Percentiles rank a stretch among this genome's conserved stretches.
These are phyloP conservation scores for Loris lydekkerianus DNA, from an alignment of 2,797 vertebrate genomes.

Conservation along the genomic window DNA sequence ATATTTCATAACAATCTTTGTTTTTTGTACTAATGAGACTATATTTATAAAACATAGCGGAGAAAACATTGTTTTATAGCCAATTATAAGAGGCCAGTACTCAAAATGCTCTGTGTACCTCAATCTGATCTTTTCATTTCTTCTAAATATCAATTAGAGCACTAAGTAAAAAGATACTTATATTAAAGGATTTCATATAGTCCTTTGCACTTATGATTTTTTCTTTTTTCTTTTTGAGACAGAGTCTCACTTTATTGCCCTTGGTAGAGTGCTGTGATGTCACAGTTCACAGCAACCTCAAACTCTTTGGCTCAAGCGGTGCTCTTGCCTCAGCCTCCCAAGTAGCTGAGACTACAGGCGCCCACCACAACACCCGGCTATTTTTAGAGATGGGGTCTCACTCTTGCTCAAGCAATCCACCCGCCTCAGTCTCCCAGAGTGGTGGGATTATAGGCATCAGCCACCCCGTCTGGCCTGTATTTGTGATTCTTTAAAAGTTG, in stretches of 20 bases:
- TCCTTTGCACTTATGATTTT: neutral
- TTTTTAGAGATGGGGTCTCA: no score
- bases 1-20: constrained; percentile 74
- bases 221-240: no score
- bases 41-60: constrained; percentile 21
- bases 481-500: neutral
- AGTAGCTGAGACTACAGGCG: no score
- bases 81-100: constrained; percentile 21
- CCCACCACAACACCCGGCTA: no score
- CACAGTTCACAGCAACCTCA: no score
- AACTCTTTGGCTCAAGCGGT: no score
- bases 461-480: neutral
- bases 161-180: constrained; percentile 12
- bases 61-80: constrained; percentile 32
- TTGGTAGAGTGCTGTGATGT: no score
- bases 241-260: no score
- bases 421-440: no score
- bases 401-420: no score
- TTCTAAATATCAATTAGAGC: constrained; percentile 60
- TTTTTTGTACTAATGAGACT: constrained; percentile 73
- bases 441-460: no score
- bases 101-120: constrained; percentile 14
- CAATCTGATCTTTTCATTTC: constrained; percentile 54
- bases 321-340: no score
- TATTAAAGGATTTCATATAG: neutral